phyloP scores from a whole-genome alignment of 1,140 invertebrate species.

The Grapholita molesta region DNA sequence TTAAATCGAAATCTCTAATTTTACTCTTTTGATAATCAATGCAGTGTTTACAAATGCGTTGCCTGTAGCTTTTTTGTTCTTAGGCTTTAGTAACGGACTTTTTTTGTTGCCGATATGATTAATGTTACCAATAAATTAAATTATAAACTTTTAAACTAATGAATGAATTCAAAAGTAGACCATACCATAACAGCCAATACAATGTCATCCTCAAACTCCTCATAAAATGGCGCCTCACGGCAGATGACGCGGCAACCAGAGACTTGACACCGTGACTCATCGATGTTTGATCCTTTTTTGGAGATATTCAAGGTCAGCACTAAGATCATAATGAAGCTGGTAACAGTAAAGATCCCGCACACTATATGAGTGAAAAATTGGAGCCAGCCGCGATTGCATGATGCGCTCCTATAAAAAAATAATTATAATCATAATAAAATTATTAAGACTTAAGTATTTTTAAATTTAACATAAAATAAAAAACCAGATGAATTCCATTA shows the following conservation, averaged over 20 bases:
- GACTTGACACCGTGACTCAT: slow-evolving; percentile 8
- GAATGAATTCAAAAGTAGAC: not conserved
- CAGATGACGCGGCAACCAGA: slow-evolving; percentile 45
- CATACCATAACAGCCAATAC: not conserved
- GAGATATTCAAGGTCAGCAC: slow-evolving; percentile 34
- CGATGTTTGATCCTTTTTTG: slow-evolving; percentile 3
- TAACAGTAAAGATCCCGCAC: slow-evolving; percentile 52
- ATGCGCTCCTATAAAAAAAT: slow-evolving; percentile 44
- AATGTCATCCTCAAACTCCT: slow-evolving; percentile 31
- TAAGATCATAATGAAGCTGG: slow-evolving; percentile 60
- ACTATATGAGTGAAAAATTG: slow-evolving; percentile 46
- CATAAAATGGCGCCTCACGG: slow-evolving; percentile 38
- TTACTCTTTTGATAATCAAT: too few relatives aligned
- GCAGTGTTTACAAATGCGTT: too few relatives aligned
- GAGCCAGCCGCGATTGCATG: slow-evolving; percentile 59
- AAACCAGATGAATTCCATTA: too few relatives aligned
- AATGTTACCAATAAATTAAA: not conserved
- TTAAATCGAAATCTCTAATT: too few relatives aligned
- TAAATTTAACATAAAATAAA: too few relatives aligned
- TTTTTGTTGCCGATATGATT: too few relatives aligned
- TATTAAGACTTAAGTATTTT: too few relatives aligned
- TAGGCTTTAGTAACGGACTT: too few relatives aligned
- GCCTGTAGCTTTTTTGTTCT: too few relatives aligned
- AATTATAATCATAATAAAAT: too few relatives aligned
- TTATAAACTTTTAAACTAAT: not conserved